These are phyloP conservation scores for Anguilla anguilla DNA, from an alignment of 2,797 vertebrate genomes.

Conservation along the genomic window DNA sequence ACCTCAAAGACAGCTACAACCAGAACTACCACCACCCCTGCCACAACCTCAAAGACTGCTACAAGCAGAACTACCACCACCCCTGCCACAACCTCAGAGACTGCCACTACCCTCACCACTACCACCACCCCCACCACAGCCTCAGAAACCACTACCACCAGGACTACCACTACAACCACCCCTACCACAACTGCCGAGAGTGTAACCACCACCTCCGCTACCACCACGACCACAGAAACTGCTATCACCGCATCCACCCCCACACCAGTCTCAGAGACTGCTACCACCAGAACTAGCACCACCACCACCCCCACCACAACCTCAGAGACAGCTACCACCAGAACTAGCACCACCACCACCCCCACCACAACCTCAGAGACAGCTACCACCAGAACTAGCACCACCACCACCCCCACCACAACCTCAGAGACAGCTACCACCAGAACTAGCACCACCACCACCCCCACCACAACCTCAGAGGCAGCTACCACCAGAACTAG, in stretches of 20 bases:
- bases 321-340: constrained; percentile 51
- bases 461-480: constrained; percentile 19
- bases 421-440: constrained; percentile 29
- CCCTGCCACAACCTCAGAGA: constrained; percentile 31
- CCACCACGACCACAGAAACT: not conserved
- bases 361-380: constrained; percentile 27
- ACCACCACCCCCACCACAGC: not conserved
- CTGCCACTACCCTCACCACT: constrained; percentile 34
- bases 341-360: constrained; percentile 45
- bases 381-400: constrained; percentile 37
- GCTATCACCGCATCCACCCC: not conserved
- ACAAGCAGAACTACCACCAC: constrained; percentile 40
- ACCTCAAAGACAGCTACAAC: constrained; percentile 49
- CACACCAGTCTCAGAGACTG: not conserved
- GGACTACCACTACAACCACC: no score
- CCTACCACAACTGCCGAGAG: no score
- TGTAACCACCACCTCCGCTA: no score
- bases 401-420: constrained; percentile 28
- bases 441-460: constrained; percentile 26
- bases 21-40: constrained; percentile 44
- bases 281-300: not conserved
- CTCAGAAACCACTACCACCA: no score
- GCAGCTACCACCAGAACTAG: not conserved
- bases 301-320: not conserved
- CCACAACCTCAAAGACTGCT: constrained; percentile 16